phyloP scores from a whole-genome alignment of 2,113 vertebrate genomes.

The Empidonax traillii region DNA sequence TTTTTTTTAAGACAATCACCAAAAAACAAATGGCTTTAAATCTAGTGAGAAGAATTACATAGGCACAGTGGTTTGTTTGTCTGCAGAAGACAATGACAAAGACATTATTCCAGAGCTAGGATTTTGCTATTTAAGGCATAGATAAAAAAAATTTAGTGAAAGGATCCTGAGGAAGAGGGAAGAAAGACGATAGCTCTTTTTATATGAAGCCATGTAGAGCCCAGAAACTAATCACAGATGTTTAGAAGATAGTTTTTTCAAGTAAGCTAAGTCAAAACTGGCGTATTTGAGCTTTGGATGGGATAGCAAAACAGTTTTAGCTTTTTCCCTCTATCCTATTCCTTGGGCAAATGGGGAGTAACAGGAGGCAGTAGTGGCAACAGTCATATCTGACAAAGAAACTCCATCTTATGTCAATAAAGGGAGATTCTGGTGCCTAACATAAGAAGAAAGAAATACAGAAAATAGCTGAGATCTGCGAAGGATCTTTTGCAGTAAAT shows the following conservation, averaged over 20 bases:
- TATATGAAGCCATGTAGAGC: not conserved
- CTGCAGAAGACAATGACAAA: not conserved
- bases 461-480: not conserved
- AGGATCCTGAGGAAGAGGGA: not conserved
- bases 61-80: not conserved
- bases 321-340: not conserved
- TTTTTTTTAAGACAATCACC: not conserved
- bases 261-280: not conserved
- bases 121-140: not conserved
- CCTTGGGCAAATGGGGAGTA: not conserved
- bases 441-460: not conserved
- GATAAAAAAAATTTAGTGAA: not conserved
- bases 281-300: not conserved
- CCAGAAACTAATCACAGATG: not conserved
- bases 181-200: not conserved
- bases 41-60: not conserved
- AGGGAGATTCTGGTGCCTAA: not conserved
- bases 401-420: not conserved
- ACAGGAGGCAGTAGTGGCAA: not conserved
- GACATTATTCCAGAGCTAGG: not conserved
- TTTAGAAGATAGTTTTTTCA: not conserved
- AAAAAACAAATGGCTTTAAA: fast-evolving
- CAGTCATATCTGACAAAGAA: not conserved
- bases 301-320: not conserved
- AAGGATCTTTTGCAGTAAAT: not conserved